Percentiles rank a stretch among this genome's conserved stretches.
These are phyloP conservation scores for Globia sparganii DNA, from an alignment of 2,888 invertebrate genomes.

Conservation along the genomic window DNA sequence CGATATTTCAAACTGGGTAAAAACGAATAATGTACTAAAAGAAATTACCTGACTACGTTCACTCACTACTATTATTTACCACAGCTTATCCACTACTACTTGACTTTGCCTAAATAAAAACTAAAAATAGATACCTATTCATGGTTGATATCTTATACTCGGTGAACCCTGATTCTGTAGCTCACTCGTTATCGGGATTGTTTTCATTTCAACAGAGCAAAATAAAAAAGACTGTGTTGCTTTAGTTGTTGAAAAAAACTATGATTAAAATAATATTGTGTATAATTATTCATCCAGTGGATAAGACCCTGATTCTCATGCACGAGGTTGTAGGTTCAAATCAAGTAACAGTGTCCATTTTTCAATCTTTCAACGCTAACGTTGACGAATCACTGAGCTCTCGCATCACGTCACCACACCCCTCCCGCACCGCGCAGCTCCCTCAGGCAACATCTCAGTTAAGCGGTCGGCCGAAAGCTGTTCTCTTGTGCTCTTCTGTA, in stretches of 20 bases:
- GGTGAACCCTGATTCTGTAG: slow-evolving; percentile 21
- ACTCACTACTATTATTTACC: slow-evolving; percentile 17
- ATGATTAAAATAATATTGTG: neutral
- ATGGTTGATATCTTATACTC: neutral
- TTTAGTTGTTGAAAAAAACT: slow-evolving; percentile 1
- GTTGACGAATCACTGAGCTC: too few species aligned
- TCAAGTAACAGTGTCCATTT: too few species aligned
- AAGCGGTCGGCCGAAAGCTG: too few species aligned
- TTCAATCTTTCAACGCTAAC: too few species aligned
- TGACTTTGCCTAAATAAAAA: neutral
- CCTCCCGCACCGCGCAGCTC: too few species aligned
- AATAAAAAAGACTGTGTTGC: neutral
- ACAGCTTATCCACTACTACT: slow-evolving; percentile 27
- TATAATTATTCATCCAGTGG: neutral
- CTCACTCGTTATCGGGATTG: slow-evolving; percentile 11
- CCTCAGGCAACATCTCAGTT: too few species aligned
- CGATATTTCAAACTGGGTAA: neutral
- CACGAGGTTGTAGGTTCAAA: neutral
- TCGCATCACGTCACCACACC: too few species aligned
- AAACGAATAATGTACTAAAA: neutral
- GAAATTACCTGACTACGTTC: slow-evolving; percentile 20
- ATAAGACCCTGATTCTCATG: neutral
- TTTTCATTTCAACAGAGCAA: slow-evolving; percentile 10
- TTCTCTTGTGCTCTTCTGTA: too few species aligned
- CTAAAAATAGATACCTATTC: slow-evolving; percentile 24